These are phyloP conservation scores for Panopea generosa DNA, from an alignment of 2,888 invertebrate genomes.

Conservation along the genomic window DNA sequence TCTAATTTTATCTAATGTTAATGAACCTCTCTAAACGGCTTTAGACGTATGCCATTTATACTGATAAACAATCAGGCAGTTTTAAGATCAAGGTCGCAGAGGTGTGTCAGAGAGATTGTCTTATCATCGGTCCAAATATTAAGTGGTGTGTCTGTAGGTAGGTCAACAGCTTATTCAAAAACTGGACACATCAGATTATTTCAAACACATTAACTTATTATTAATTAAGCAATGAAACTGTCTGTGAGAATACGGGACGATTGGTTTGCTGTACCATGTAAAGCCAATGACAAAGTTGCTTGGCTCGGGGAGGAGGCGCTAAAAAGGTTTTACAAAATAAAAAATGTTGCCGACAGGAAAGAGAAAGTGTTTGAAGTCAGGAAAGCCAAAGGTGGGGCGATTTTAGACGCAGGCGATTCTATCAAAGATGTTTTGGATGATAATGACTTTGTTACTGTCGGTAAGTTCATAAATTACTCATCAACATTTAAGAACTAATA, in stretches of 20 bases:
- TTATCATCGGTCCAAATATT: not conserved
- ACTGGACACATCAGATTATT: not conserved
- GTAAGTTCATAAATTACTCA: no score
- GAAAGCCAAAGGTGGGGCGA: slow-evolving; percentile 88
- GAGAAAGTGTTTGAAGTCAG: slow-evolving; percentile 86
- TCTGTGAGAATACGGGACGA: slow-evolving; percentile 87
- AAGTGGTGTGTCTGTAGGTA: no score
- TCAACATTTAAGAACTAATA: no score
- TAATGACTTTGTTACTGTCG: slow-evolving; percentile 88
- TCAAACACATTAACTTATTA: not conserved
- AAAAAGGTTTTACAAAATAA: slow-evolving; percentile 85
- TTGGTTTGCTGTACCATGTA: slow-evolving; percentile 88
- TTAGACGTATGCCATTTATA: no score
- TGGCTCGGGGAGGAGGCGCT: slow-evolving; percentile 87
- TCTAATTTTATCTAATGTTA: no score
- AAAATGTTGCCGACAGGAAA: slow-evolving; percentile 66
- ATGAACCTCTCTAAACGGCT: no score
- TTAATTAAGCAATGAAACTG: slow-evolving; percentile 86
- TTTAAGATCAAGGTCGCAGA: no score
- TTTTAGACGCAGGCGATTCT: slow-evolving; percentile 87
- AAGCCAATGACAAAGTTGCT: slow-evolving; percentile 85
- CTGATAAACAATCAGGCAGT: no score
- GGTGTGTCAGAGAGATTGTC: no score
- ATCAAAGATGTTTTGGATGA: slow-evolving; percentile 87
- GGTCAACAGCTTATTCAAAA: no score